Evolutionary conservation across 2,113 vertebrate genomes (phyloP), one percentile per base, ranked within the genome.

Genomic region (Lagopus muta): DNA sequence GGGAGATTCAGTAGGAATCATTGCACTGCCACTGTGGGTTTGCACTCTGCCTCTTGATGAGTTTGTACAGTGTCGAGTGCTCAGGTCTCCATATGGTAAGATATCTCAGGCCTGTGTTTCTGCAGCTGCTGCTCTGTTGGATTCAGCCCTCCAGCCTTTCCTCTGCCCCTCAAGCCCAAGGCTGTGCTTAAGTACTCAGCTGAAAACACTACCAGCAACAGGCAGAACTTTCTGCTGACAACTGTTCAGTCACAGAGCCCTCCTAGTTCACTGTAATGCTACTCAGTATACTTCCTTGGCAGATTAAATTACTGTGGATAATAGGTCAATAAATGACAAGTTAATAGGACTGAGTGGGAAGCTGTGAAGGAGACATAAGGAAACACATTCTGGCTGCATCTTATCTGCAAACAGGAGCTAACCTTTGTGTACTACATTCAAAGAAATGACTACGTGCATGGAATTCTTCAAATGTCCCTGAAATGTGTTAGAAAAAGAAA

Each of bases 121-220:
- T 65, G 45, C 43, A 86, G 38, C 71, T 82, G 10, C 15, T 1
- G 1, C 17, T 20, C 24, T 45, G 1, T 67, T 75, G 64, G 57
- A 75, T 60, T 19, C 43, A 30, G 0, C 4, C 58, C 17, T 38
- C 5, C 1, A 8, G 21, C 11, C 9, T 22, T 86, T 67, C 30
- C 42, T 62, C 40, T 80, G 72, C 47, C 24, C 7, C 4, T 8
- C 36, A 20, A 10, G 90, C 43, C 20, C 40, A 66, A 22, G 24
- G 11, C 24, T 70, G 11, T 16, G 18, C 17, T 8, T 36, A 62
- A 57, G 45, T 27, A 43, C 20, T 40, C 50, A 57, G 48, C 14
- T 65, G 27, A 80, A 66, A 40, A 48, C 43, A 77, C 8, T 32
- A 40, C 34, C 16, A 75, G 28, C 24, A 38, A 9, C 9, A 57